Evolutionary conservation across 2,888 invertebrate species (phyloP), one percentile per base, ranked within the genome.

Genomic region (Spisula solida): DNA sequence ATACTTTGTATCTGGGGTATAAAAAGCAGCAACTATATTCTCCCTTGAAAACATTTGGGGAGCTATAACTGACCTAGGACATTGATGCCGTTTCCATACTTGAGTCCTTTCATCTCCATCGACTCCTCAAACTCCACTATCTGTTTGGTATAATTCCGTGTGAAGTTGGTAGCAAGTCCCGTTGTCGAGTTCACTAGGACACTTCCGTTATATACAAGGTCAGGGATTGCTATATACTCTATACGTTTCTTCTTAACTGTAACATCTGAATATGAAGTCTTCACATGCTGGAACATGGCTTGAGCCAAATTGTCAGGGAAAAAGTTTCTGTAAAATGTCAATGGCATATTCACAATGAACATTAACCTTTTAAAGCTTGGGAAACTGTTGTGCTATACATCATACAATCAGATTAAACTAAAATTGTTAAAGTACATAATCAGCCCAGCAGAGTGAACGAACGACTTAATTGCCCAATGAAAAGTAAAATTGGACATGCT

Each of bases 291-390:
- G 94, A 97, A 97, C 92, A 97, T 97, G 10, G 97, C 97, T 94
- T 97, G 97, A 48, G 97, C 96, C 92, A 98, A 95, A 94, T 97
- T 97, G 93, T 97, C 97, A 10, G 97, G 97, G 92, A 98, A 97
- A 97, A 97, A 97, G 92, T 97, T 97, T 95, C 97, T 97, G 94
- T 47, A 90, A 88, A 48, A 78, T 12, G 20, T 12, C 20, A 55
- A 29, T 29, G 20, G 0, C 80, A 14, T 79, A 47, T 20, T n/a
- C 34, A 47, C 20, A 66, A 66, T 66, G 25, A 25, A 25, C 51
- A 51, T 51, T 51, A 31, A 34, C 14, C 25, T 41, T 25, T 79
- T 34, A 70, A 20, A 70, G 25, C 16, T 70, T 70, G 70, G 70
- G 70, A 51, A 51, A 51, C 51, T 8, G 51, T 16, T 16, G 51